Base-by-base conservation (phyloP, 2,113 vertebrate genomes). In the Morone chrysops region DNA sequence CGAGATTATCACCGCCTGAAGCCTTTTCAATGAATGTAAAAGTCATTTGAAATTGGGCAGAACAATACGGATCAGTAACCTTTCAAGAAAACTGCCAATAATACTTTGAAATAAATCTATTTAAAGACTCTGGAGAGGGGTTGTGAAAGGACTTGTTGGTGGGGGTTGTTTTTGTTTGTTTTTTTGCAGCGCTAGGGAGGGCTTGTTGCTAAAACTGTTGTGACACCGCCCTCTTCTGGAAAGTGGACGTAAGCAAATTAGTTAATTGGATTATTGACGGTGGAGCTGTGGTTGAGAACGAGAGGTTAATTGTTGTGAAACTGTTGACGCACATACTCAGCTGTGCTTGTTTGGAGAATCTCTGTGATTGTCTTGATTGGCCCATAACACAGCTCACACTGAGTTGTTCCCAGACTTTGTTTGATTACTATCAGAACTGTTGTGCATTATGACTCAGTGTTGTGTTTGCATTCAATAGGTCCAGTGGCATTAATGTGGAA, bases 201-300 rank as follows among this genome's bases (percentile, higher is more conserved):
- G 78, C 40, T 87, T 71, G 43, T 75, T 67, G 80, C 75, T 88
- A 79, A 90, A 91, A 88, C 63, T 91, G 85, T 81, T 45, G 9
- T 70, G 85, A 94, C 87, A 93, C 83, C 91, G 94, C 95, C 95
- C 94, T 85, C 95, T 94, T 71, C 91, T 93, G 95, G 89, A 89
- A 77, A 84, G 41, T 66, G 12, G 5, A 62, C 62, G 89, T 88
- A 77, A 90, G 66, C 87, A 90, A 87, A 87, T 88, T 16, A 73
- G 17, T 78, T 90, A 90, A 92, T 91, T 89, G 89, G 87, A 92
- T 92, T 87, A 81, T 81, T 72, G 38, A 65, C 16, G 2, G 17
- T 13, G 53, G 51, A 76, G 51, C 51, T 59, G 54, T 43, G 36
- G 61, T 53, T 11, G 10, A 31, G 13, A 31, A 31, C 43, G 17